These are phyloP conservation scores for Microchirus variegatus DNA, from an alignment of 2,797 vertebrate genomes.

Conservation along the genomic window DNA sequence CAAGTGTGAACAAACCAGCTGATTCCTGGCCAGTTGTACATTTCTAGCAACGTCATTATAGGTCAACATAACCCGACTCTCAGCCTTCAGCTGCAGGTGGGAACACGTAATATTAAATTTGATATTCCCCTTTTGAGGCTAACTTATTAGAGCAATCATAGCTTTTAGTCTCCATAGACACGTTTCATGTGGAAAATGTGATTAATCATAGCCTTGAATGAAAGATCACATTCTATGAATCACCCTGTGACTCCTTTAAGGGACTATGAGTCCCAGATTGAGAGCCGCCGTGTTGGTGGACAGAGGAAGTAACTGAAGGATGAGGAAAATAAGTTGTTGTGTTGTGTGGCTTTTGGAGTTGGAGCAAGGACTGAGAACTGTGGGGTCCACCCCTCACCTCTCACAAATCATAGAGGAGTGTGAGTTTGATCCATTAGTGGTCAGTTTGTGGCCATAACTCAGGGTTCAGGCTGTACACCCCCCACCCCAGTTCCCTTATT, in stretches of 20 bases:
- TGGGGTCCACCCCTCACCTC: constrained; percentile 51
- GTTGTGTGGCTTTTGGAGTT: constrained; percentile 46
- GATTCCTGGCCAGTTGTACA: background rate
- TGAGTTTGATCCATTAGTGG: constrained; percentile 68
- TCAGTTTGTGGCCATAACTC: constrained; percentile 58
- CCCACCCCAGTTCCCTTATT: constrained; percentile 27
- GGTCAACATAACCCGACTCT: constrained; percentile 6
- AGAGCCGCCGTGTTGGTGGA: constrained; percentile 24
- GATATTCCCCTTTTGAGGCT: constrained; percentile 29
- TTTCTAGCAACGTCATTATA: background rate
- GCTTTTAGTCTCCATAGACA: constrained; percentile 26
- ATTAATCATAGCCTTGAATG: constrained; percentile 44
- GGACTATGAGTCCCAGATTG: constrained; percentile 36
- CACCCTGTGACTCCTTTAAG: constrained; percentile 31
- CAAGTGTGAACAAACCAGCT: background rate
- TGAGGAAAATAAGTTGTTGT: constrained; percentile 37
- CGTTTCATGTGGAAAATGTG: constrained; percentile 40
- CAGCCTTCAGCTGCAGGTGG: constrained; percentile 13
- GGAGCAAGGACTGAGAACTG: constrained; percentile 31
- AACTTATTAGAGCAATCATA: constrained; percentile 12
- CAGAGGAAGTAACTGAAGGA: constrained; percentile 36
- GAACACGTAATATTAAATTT: constrained; percentile 21
- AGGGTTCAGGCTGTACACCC: constrained; percentile 30
- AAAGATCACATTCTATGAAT: constrained; percentile 50
- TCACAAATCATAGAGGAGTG: constrained; percentile 71